Evolutionary conservation across 2,888 invertebrate genomes (phyloP).

Genomic region (Tenthredo distinguenda): DNA sequence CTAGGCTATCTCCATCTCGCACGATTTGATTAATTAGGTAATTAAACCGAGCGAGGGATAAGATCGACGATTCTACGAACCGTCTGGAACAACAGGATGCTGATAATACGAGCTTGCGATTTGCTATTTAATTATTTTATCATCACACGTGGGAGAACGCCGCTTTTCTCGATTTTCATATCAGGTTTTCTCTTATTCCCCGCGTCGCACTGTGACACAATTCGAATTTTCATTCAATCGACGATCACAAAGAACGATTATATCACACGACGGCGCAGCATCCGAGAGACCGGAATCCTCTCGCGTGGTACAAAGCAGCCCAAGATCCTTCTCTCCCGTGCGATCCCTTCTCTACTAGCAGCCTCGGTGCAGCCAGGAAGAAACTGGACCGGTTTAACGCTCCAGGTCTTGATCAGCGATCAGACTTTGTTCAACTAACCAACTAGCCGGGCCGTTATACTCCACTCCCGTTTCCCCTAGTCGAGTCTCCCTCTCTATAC

Average conservation of each 20-base stretch:
- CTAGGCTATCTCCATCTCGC: neutral
- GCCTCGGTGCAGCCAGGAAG: neutral
- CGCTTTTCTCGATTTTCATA: neutral
- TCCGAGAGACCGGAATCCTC: no score
- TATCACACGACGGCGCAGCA: no score
- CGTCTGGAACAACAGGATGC: neutral
- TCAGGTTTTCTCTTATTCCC: neutral
- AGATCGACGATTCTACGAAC: neutral
- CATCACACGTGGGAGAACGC: neutral
- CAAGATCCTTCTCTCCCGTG: neutral
- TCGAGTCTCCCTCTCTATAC: neutral
- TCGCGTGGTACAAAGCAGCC: no score
- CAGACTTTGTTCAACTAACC: conserved; percentile 39
- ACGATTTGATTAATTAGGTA: neutral
- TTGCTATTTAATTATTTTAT: neutral
- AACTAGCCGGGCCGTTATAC: neutral
- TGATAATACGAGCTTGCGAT: neutral
- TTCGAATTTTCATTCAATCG: no score
- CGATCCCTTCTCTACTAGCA: neutral
- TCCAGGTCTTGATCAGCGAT: conserved; percentile 40
- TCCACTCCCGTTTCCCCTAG: neutral
- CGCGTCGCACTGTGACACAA: no score
- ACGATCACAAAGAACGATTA: no score
- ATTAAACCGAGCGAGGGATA: neutral
- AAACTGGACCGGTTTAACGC: neutral